Percentiles rank a stretch among this genome's conserved stretches.
Evolutionary conservation across 2,113 vertebrate genomes (phyloP).

Genomic region (Myiozetetes cayanensis): DNA sequence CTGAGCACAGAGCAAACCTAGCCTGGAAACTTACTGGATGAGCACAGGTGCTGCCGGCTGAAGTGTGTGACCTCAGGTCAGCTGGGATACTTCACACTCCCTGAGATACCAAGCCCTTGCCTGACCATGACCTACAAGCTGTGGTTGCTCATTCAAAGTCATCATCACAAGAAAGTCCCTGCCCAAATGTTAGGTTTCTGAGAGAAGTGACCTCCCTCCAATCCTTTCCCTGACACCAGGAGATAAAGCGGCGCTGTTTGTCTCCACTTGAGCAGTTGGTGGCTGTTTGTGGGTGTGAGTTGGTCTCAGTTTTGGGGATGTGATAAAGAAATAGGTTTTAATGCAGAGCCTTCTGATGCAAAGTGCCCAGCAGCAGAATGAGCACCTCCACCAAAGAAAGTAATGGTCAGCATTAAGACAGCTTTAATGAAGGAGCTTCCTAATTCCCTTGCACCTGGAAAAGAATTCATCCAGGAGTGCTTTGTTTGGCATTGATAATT

Average conservation of each 20-base stretch:
- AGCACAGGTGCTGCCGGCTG: not conserved
- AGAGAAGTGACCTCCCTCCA: not conserved
- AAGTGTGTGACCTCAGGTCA: not conserved
- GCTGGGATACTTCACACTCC: not conserved
- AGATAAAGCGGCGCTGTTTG: not conserved
- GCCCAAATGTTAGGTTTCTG: rapidly evolving
- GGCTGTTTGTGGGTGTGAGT: not conserved
- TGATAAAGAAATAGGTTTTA: not conserved
- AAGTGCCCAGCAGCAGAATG: not conserved
- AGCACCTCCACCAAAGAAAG: not conserved
- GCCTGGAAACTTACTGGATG: not conserved
- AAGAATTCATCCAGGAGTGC: not conserved
- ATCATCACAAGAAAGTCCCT: not conserved
- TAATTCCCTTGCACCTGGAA: not conserved
- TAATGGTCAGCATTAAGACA: not conserved
- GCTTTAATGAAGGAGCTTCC: not conserved
- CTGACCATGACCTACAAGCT: not conserved
- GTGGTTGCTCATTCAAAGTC: not conserved
- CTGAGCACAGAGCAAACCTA: not conserved
- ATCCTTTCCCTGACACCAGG: not conserved
- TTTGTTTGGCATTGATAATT: not conserved
- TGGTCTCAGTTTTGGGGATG: not conserved
- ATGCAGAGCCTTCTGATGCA: not conserved
- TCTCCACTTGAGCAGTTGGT: not conserved
- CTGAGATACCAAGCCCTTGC: not conserved